Conservation (phyloP, 2,888 invertebrate genomes). For the Watsonalla cultraria region DNA sequence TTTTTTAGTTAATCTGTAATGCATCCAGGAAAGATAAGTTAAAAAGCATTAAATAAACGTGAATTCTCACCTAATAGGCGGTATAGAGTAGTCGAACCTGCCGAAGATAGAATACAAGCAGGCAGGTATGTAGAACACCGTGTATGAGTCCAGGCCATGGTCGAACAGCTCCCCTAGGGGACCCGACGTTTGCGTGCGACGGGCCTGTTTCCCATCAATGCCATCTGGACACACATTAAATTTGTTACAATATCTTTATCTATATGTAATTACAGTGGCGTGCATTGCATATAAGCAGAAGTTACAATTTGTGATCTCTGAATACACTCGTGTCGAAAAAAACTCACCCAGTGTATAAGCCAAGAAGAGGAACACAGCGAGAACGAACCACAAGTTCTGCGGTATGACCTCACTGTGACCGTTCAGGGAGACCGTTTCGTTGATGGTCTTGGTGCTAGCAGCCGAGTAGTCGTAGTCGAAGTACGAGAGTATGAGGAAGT, state of each 20-base stretch:
- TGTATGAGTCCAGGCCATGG: slow-evolving; percentile 98
- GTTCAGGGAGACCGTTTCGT: slow-evolving; percentile 41
- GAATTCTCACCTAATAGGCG: slow-evolving; percentile 53
- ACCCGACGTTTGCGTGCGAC: slow-evolving; percentile 94
- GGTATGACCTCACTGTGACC: slow-evolving; percentile 81
- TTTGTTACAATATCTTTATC: neutral
- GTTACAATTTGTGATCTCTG: no score
- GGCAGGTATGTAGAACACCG: slow-evolving; percentile 95
- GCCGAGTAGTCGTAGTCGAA: slow-evolving; percentile 94
- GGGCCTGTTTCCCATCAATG: slow-evolving; percentile 98
- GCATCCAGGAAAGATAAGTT: no score
- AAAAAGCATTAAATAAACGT: no score
- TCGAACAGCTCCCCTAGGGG: slow-evolving; percentile 99
- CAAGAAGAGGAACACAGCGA: slow-evolving; percentile 93
- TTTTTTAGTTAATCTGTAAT: no score
- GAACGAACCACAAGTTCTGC: slow-evolving; percentile 90
- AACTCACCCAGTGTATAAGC: slow-evolving; percentile 95
- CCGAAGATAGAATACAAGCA: slow-evolving; percentile 96
- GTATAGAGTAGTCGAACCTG: slow-evolving; percentile 83
- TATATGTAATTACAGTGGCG: no score
- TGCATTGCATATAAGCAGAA: no score
- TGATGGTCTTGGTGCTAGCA: slow-evolving; percentile 73
- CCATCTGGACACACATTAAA: slow-evolving; percentile 83
- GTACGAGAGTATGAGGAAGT: slow-evolving; percentile 89
- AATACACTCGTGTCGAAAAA: no score